phyloP scores from a whole-genome alignment of 2,888 invertebrate genomes.

The Hirtodrosophila cameraria region DNA sequence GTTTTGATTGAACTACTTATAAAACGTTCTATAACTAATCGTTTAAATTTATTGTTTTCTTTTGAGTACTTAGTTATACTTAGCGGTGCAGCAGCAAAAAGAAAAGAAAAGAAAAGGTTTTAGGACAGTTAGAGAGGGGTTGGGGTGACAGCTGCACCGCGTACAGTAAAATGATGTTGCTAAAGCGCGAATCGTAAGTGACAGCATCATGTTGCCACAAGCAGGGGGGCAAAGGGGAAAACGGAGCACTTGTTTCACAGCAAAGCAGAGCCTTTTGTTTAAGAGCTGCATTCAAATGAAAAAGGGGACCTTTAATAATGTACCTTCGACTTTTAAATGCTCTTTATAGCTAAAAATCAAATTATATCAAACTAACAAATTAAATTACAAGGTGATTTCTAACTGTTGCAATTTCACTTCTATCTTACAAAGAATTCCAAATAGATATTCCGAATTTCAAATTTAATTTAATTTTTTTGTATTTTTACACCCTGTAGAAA shows the following conservation, averaged over 20 bases:
- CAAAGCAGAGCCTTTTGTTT: slow-evolving; percentile 38
- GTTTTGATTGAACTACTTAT: no score
- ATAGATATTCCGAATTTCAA: no score
- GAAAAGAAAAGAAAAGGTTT: no score
- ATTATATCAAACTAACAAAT: no score
- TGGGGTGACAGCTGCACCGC: slow-evolving; percentile 24
- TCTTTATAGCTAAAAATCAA: not conserved
- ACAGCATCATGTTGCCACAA: slow-evolving; percentile 49
- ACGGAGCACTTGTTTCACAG: slow-evolving; percentile 20
- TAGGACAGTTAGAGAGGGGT: no score
- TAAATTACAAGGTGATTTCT: no score
- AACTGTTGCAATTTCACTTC: no score
- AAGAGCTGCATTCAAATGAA: slow-evolving; percentile 37
- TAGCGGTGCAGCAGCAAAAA: slow-evolving; percentile 3
- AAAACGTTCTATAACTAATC: no score
- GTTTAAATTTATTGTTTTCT: slow-evolving; percentile 45
- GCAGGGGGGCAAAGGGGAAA: not conserved
- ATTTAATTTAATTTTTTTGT: no score
- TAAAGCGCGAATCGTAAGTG: slow-evolving; percentile 72
- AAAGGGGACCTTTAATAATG: not conserved
- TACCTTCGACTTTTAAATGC: not conserved
- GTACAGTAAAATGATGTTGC: slow-evolving; percentile 47
- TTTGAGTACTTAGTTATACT: no score
- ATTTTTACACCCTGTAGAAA: no score
- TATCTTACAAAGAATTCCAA: no score